Conservation (phyloP, 2,797 vertebrate genomes). For the Borostomias antarcticus region DNA sequence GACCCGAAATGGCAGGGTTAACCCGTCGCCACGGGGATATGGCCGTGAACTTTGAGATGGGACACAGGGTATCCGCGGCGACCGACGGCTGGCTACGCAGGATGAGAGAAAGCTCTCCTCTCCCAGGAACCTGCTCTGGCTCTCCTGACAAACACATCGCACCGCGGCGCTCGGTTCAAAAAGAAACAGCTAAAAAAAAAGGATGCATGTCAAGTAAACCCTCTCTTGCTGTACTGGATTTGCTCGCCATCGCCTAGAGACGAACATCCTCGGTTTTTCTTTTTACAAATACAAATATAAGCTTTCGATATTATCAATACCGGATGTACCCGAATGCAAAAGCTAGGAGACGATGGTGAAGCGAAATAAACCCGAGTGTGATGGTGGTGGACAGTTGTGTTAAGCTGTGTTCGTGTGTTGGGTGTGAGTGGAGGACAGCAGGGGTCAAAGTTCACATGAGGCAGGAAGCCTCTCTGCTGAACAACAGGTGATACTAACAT, state of each 20-base stretch:
- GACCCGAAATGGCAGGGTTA: constrained; percentile 65
- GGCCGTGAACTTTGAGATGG: constrained; percentile 74
- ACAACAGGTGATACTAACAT: constrained; percentile 60
- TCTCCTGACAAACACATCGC: constrained; percentile 52
- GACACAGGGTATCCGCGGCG: constrained; percentile 33
- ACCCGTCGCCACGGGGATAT: constrained; percentile 64
- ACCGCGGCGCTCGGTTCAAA: constrained; percentile 76
- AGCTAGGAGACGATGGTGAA: too few species aligned
- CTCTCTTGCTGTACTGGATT: constrained; percentile 67
- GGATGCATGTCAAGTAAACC: constrained; percentile 73
- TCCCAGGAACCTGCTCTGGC: constrained; percentile 54
- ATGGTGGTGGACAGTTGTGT: constrained; percentile 17
- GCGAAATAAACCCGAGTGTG: too few species aligned
- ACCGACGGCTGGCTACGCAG: constrained; percentile 53
- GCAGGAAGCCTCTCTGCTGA: constrained; percentile 4
- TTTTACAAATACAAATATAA: constrained; percentile 69
- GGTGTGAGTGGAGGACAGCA: constrained; percentile 68
- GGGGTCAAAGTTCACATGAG: constrained; percentile 19
- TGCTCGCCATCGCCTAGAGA: constrained; percentile 64
- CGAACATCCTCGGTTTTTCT: constrained; percentile 57
- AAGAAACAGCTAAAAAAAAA: too few species aligned
- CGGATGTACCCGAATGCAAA: too few species aligned
- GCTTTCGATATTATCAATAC: too few species aligned
- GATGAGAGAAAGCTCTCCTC: constrained; percentile 49
- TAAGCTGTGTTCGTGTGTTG: constrained; percentile 68